These are phyloP conservation scores for Sphaerolaimus hirsutus DNA, from an alignment of 2,888 invertebrate species.

Conservation along the genomic window DNA sequence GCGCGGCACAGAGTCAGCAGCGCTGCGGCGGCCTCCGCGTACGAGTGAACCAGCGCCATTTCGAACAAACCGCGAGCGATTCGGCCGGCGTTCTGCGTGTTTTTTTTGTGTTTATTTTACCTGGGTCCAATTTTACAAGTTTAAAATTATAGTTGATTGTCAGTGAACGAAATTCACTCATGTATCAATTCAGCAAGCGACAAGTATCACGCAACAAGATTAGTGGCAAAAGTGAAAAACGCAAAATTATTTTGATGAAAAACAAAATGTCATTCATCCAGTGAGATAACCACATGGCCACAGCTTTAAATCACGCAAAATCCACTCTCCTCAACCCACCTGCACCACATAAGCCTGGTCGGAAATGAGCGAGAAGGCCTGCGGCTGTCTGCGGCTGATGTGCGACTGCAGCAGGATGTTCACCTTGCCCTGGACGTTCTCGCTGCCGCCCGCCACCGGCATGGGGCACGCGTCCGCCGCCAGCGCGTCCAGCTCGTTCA, in stretches of 20 bases:
- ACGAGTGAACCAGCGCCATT: slow-evolving; percentile 62
- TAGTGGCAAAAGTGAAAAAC: too few relatives aligned
- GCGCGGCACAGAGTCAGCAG: slow-evolving; percentile 67
- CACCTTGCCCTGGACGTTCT: slow-evolving; percentile 75
- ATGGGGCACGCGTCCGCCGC: slow-evolving; percentile 48
- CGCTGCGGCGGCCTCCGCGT: slow-evolving; percentile 60
- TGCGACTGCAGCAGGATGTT: slow-evolving; percentile 36
- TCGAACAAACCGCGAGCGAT: slow-evolving; percentile 79
- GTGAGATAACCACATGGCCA: too few relatives aligned
- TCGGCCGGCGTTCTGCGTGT: slow-evolving; percentile 64
- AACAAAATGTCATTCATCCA: too few relatives aligned
- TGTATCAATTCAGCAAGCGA: too few relatives aligned
- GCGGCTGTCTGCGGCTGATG: slow-evolving; percentile 53
- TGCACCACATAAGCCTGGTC: slow-evolving; percentile 69
- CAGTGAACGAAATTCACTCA: too few relatives aligned
- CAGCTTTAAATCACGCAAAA: too few relatives aligned
- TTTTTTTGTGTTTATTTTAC: too few relatives aligned
- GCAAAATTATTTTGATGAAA: too few relatives aligned
- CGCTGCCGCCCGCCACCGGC: slow-evolving; percentile 52
- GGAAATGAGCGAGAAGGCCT: slow-evolving; percentile 59
- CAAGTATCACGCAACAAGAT: too few relatives aligned
- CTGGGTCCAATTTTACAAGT: too few relatives aligned
- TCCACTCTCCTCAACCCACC: too few relatives aligned
- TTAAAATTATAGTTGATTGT: too few relatives aligned
- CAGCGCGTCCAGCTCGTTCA: slow-evolving; percentile 60